Percentiles rank a stretch among this genome's conserved stretches.
These are phyloP conservation scores for Drosophila acutilabella DNA, from an alignment of 2,888 invertebrate genomes.

Conservation along the genomic window DNA sequence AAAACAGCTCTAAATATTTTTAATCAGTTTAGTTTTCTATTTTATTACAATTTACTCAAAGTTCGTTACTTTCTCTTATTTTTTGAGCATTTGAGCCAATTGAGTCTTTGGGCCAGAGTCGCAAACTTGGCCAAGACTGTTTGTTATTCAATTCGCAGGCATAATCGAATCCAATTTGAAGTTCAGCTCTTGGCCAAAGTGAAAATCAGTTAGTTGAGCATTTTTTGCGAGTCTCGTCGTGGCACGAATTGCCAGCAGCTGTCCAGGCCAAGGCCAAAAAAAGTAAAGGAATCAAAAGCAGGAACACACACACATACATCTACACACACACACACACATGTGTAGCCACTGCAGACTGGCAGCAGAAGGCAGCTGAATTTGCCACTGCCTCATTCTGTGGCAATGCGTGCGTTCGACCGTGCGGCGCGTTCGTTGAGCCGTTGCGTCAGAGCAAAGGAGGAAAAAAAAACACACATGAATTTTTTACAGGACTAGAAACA, in stretches of 20 bases:
- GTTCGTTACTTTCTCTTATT: not conserved
- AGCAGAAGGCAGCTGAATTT: constrained; percentile 17
- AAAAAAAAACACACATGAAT: constrained; percentile 56
- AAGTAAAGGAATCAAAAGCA: constrained; percentile 17
- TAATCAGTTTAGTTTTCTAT: no score
- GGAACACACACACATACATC: not conserved
- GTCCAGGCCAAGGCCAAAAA: constrained; percentile 23
- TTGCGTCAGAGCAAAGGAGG: constrained; percentile 23
- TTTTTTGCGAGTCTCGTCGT: constrained; percentile 13
- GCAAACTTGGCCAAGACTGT: constrained; percentile 7
- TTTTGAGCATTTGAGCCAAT: not conserved
- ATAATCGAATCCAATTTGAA: constrained; percentile 45
- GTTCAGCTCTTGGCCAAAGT: constrained; percentile 30
- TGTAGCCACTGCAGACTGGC: constrained; percentile 6
- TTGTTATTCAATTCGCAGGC: constrained; percentile 47
- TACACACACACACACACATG: constrained; percentile 3
- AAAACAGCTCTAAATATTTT: no score
- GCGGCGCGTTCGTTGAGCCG: constrained; percentile 38
- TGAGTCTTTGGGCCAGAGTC: constrained; percentile 1
- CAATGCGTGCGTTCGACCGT: constrained; percentile 55
- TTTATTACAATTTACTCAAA: constrained; percentile 14
- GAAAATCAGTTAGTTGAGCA: constrained; percentile 37
- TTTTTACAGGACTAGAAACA: constrained; percentile 56
- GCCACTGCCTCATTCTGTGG: constrained; percentile 14
- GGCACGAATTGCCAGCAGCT: constrained; percentile 45